Conservation (phyloP, 2,888 invertebrate genomes). For the Brachyopa scutellaris region DNA sequence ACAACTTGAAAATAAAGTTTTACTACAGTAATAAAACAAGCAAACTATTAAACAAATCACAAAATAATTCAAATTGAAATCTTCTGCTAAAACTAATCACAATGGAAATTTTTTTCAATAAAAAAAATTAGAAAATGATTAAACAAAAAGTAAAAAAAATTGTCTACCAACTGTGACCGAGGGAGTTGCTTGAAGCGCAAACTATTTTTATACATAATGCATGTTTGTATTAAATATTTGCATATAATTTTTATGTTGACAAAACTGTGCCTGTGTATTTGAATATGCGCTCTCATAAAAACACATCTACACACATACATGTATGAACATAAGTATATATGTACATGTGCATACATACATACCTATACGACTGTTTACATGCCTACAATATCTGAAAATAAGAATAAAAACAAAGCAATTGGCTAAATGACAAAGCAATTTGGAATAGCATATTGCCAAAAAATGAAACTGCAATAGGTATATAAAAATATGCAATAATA, state of each 20-base stretch:
- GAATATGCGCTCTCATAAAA: not conserved
- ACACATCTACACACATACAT: no score
- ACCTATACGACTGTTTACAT: no score
- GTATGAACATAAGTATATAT: no score
- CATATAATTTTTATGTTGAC: slow-evolving; percentile 5
- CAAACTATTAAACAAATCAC: no score
- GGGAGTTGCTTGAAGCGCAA: not conserved
- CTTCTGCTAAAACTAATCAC: not conserved
- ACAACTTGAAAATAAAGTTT: not conserved
- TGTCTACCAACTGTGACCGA: not conserved
- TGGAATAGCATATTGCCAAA: no score
- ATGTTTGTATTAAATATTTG: slow-evolving; percentile 23
- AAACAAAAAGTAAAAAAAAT: not conserved
- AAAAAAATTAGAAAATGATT: not conserved
- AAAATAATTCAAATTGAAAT: no score
- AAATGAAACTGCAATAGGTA: no score
- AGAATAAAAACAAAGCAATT: no score
- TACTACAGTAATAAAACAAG: not conserved
- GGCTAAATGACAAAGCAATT: no score
- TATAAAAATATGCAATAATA: slow-evolving; percentile 25
- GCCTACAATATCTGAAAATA: no score
- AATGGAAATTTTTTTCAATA: not conserved
- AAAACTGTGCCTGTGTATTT: slow-evolving; percentile 9
- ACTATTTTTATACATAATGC: slow-evolving; percentile 34
- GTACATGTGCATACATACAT: no score